Evolutionary conservation across 2,113 vertebrate species (phyloP), one percentile per base, ranked within the genome.

Genomic region (Pseudopodoces humilis): DNA sequence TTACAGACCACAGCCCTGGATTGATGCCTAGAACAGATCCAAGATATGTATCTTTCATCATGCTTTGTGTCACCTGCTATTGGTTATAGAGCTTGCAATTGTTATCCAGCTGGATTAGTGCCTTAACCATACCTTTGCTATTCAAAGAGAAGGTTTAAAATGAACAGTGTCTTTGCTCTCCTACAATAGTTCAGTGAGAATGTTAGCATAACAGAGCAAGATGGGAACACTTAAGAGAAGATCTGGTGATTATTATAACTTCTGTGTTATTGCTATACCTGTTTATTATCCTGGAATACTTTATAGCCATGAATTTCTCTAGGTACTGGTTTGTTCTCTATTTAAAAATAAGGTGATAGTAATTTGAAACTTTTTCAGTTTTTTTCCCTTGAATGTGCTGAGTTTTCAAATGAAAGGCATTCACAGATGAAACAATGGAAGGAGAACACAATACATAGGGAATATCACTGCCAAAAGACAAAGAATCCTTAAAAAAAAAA

Each of bases 21-120:
- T 1, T 46, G 56, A 78, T 81, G 91, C 87, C 85, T 69, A 93
- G 64, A 94, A 88, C 35, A 96, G 94, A 72, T 83, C 78, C 76
- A 93, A 93, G 86, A 86, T 97, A 79, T 47, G 55, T 71, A 84
- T 94, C 64, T 95, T 84, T 93, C 80, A 90, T 91, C 91, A 60
- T 50, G 81, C 65, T 95, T 93, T 92, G 53, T 93, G 88, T 95
- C 95, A 90, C 92, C 82, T 95, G 92, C 35, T 95, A 35, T 63
- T 90, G 63, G 56, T 95, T 86, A 95, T 82, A 96, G 97, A 96
- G 83, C 74, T 94, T 85, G 80, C 84, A 94, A 92, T 95, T 88
- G 81, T 94, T 97, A 95, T 83, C 77, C 43, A 90, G 78, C 63
- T 96, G 63, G 78, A 95, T 88, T 95, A 94, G 50, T 89, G 58